Evolutionary conservation across 92 coral and sea anemone genomes (phyloP).

Genomic region (Phymanthus crucifer): DNA sequence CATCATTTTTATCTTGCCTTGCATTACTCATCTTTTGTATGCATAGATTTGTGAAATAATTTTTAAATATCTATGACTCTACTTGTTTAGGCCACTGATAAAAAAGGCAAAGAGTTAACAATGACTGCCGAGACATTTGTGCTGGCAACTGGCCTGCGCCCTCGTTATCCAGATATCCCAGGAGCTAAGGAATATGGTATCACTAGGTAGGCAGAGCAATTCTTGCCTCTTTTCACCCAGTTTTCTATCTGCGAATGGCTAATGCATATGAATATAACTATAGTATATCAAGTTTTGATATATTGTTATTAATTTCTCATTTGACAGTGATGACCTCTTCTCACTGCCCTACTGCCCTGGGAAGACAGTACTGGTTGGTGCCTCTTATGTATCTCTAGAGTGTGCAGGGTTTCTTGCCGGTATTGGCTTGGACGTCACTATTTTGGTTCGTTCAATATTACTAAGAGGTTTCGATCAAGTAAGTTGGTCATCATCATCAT

Average conservation of each 20-base stretch:
- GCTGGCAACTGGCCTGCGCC: slow-evolving; percentile 89
- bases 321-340: slow-evolving; percentile 89
- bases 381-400: slow-evolving; percentile 92
- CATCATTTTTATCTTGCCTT: no score
- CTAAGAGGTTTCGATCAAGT: slow-evolving; percentile 99
- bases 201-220: slow-evolving; percentile 62
- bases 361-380: slow-evolving; percentile 91
- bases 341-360: slow-evolving; percentile 95
- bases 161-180: slow-evolving; percentile 90
- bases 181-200: slow-evolving; percentile 93
- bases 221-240: not conserved
- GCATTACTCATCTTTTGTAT: no score
- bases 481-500: not conserved
- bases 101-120: slow-evolving; percentile 64
- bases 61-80: slow-evolving; percentile 2
- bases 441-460: slow-evolving; percentile 91
- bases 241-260: no score
- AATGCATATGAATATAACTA: no score
- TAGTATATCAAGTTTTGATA: slow-evolving; percentile 52
- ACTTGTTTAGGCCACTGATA: slow-evolving; percentile 60
- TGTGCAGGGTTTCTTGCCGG: slow-evolving; percentile 95
- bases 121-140: slow-evolving; percentile 89
- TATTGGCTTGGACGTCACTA: slow-evolving; percentile 88
- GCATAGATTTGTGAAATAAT: no score
- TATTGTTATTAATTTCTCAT: slow-evolving; percentile 27